Evolutionary conservation across 2,888 invertebrate species (phyloP), one percentile per base, ranked within the genome.

Genomic region (Opisthograptis luteolata): DNA sequence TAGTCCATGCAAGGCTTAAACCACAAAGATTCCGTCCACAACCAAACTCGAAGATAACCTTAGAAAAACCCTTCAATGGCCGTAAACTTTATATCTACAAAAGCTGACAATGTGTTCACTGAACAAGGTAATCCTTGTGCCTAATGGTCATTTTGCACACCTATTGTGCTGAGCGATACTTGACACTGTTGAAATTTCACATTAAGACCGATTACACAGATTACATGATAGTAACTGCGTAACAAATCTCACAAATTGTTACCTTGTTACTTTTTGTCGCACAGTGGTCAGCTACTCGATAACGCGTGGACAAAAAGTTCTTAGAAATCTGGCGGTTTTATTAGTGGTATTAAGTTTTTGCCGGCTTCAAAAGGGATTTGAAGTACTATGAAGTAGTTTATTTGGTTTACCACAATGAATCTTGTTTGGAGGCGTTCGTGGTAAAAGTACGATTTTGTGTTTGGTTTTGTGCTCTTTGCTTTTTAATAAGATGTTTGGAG

Each of bases 371-470:
- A 75, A 77, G 28, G 41, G 1, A 20, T 47, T 40, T 17, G 70
- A 65, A 68, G 73, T 73, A n/a, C n/a, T 78, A 73, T 70, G 52
- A 49, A 60, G 57, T 52, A 66, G 51, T 39, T 63, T 70, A 73
- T 71, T 65, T 59, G 59, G 66, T 34, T 58, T 32, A 5, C 28
- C 13, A 47, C 56, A 62, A 68, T 58, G 57, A 35, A 43, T 49
- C 65, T 73, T 80, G 74, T 79, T 72, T 51, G 65, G 68, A 79
- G 79, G 79, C 62, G 81, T 79, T 73, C 64, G 68, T 40, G 55
- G 65, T 68, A 70, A 69, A 55, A 40, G 56, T 53, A 56, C 52
- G 45, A 46, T 40, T 57, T 55, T 48, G 55, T 45, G 41, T 35
- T 43, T 48, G 46, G 61, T 60, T n/a, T n/a, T n/a, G n/a, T n/a